Evolutionary conservation across 30 jellyfish, hydroid and myxozoan species (phyloP).

Genomic region (Sanderia malayensis): DNA sequence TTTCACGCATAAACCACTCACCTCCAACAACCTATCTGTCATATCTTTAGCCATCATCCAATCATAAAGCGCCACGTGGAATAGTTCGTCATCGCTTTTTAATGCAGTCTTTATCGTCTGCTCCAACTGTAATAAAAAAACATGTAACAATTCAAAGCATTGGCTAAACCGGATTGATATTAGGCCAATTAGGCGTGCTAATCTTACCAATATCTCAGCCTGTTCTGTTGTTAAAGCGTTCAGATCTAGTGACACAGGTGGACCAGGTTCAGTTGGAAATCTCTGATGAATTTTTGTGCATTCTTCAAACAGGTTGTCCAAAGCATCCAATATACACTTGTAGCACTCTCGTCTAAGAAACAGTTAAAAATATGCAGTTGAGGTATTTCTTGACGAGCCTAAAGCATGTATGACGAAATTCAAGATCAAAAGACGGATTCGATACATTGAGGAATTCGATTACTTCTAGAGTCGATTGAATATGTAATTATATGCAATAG

Average conservation of each 20-base stretch:
- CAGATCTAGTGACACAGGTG: constrained; percentile 70
- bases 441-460: too few species aligned
- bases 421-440: too few species aligned
- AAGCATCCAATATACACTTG: constrained; percentile 52
- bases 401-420: too few species aligned
- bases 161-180: too few species aligned
- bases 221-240: constrained; percentile 56
- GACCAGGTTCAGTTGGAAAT: constrained; percentile 80
- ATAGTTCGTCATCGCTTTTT: constrained; percentile 78
- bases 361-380: not conserved
- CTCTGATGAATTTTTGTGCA: constrained; percentile 62
- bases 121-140: constrained; percentile 43
- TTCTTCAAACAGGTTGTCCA: constrained; percentile 46
- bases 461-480: too few species aligned
- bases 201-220: constrained; percentile 68
- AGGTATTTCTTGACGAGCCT: too few species aligned
- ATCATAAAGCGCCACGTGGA: constrained; percentile 78
- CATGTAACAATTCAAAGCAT: too few species aligned
- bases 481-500: too few species aligned
- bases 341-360: constrained; percentile 67
- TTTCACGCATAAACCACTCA: not conserved
- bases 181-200: too few species aligned
- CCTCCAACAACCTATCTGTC: constrained; percentile 70
- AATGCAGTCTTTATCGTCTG: constrained; percentile 41
- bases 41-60: constrained; percentile 86